Base-by-base conservation (phyloP, 2,113 vertebrate species). In the Anas platyrhynchos region DNA sequence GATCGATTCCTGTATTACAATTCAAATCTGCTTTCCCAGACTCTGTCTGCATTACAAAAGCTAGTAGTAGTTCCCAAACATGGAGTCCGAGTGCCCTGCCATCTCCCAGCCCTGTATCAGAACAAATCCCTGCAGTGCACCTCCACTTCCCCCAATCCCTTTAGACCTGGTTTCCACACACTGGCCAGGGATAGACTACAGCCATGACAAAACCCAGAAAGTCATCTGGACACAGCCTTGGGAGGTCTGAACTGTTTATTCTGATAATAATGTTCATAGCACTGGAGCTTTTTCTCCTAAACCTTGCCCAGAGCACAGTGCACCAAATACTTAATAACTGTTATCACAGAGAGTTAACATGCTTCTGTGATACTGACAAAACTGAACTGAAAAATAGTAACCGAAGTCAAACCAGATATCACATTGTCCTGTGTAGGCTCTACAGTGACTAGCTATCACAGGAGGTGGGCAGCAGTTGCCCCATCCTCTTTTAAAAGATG, bases 101-200 rank as follows among this genome's bases (percentile, higher is more conserved):
- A 3, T 41, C 44, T 86, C 68, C 31, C 68, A 86, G 54, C 34
- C 55, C 38, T 3, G 8, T 5, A 38, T 1, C 0, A 0, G 27
- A 69, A 58, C 50, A 85, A 65, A 87, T 23, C 27, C 54, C 38
- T 31, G 26, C 20, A 48, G 16, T 14, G 14, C 27, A 74, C 23
- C n/a, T 62, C 61, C 1, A 2, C 65, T 73, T 26, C 17, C 41
- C 29, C 34, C 29, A 4, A 25, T 71, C 25, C 31, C 43, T 59
- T 71, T 48, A 71, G 46, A 61, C 25, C 36, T 67, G 20, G 4
- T 59, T 29, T 90, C 41, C 61, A 78, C n/a, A 44, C 13, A 21
- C 23, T 32, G 17, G 34, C 63, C 27, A 8, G 21, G 13, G 41
- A 10, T 48, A 48, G n/a, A 50, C 21, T 48, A 18, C 2, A 4